Base-by-base conservation (phyloP, 2,888 invertebrate genomes). In the Stramonita haemastoma region DNA sequence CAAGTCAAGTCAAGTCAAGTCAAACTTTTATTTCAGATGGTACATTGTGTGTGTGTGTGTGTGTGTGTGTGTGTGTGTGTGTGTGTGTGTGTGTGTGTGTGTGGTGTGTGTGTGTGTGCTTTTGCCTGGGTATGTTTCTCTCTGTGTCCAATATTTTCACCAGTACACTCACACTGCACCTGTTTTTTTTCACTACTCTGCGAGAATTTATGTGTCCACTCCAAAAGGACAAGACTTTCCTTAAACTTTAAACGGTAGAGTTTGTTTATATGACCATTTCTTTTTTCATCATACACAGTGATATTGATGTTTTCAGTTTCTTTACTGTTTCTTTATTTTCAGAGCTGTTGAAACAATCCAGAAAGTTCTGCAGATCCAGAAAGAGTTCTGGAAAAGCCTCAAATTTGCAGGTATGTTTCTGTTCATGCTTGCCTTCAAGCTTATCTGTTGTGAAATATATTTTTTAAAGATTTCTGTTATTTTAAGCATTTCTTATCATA, bases 301-400 rank as follows among this genome's bases (percentile, higher is more conserved):
- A 36, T 22, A 46, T 13, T 1, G 6, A 46, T 5, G 6, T 22
- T 46, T 36, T 17, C 6, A 22, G 19, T 46, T 83, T 46, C 5
- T 36, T 83, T 83, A 22, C 26, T 70, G 15, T 34, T 34, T 81
- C 26, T 81, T 15, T n/a, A n/a, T 46, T 93, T 93, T 87, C 93
- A 96, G 96, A 98, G 99, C 94, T 87, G 91, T 93, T 22, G 89
- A 92, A 46, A 92, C 93, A 13, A 94, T 94, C 73, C 91, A 92
- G 86, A 90, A 93, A 91, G 94, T 94, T 17, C 84, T 94, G 29
- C 93, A 93, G 73, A 89, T 92, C 6, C 94, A 95, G 22, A 93
- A 92, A 79, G 89, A 93, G n/a, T 93, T 93, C 90, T 95, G 95
- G 95, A 93, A 93, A 57, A 92, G 93, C 84, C 91, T 95, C 22